These are phyloP conservation scores for Bovichtus diacanthus DNA, from an alignment of 2,797 vertebrate genomes.

Conservation along the genomic window DNA sequence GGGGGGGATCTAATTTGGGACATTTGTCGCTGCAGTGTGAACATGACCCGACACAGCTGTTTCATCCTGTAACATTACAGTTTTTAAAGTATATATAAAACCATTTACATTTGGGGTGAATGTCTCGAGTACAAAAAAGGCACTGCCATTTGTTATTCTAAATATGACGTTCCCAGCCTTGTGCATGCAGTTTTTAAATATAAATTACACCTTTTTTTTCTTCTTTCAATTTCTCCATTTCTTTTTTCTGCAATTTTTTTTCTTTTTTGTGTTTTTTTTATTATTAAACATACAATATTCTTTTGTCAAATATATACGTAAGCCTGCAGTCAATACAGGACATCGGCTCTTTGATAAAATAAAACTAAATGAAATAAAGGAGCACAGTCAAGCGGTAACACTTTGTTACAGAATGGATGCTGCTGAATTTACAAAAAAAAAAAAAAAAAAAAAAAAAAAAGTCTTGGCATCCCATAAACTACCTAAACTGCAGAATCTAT, in stretches of 20 bases:
- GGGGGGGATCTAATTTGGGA: neutral
- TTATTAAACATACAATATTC: constrained; percentile 83
- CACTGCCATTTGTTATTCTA: constrained; percentile 96
- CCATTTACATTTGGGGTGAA: constrained; percentile 82
- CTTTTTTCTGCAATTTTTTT: constrained; percentile 71
- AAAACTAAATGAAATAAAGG: constrained; percentile 75
- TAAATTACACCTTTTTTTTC: constrained; percentile 87
- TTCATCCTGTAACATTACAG: constrained; percentile 63
- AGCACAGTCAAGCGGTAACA: constrained; percentile 81
- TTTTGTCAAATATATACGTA: constrained; percentile 85
- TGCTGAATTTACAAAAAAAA: constrained; percentile 64
- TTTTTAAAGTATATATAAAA: constrained; percentile 80
- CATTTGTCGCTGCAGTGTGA: constrained; percentile 45
- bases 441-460: constrained; percentile 38
- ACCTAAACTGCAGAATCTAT: constrained; percentile 63
- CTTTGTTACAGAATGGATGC: constrained; percentile 75
- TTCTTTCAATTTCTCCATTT: constrained; percentile 30
- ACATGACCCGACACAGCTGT: constrained; percentile 44
- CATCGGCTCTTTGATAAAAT: constrained; percentile 84
- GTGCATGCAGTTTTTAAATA: constrained; percentile 90
- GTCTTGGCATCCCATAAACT: constrained; percentile 63
- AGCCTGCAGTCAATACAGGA: constrained; percentile 95
- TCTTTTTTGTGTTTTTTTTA: constrained; percentile 80
- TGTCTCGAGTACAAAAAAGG: constrained; percentile 89
- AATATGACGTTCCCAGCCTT: constrained; percentile 90